Evolutionary conservation across 2,888 invertebrate genomes (phyloP).

Genomic region (Spicauda simplicius): DNA sequence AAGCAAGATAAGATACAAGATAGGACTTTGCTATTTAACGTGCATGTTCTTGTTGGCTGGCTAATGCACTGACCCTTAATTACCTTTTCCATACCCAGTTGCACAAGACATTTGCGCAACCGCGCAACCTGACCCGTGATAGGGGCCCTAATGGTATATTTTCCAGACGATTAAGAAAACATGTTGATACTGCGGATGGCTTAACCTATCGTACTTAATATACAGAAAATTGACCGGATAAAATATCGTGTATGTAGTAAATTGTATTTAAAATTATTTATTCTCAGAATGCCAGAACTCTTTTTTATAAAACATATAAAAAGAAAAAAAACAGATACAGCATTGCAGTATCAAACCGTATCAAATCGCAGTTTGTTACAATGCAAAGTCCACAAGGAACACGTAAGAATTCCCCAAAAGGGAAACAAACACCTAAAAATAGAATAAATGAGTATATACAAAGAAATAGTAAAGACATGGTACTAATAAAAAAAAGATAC

Average conservation of each 20-base stretch:
- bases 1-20: background rate
- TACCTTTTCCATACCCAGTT: conserved; percentile 17
- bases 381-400: too few species aligned
- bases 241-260: background rate
- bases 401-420: too few species aligned
- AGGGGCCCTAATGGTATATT: conserved; percentile 25
- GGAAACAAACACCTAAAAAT: too few species aligned
- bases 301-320: too few species aligned
- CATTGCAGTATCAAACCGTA: too few species aligned
- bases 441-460: too few species aligned
- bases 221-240: background rate
- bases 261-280: background rate
- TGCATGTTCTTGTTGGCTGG: conserved; percentile 6
- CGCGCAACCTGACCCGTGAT: conserved; percentile 19
- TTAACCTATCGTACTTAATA: background rate
- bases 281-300: too few species aligned
- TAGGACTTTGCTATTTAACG: background rate
- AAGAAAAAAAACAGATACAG: too few species aligned
- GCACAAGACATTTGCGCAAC: conserved; percentile 26
- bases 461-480: too few species aligned
- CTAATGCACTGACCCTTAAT: conserved; percentile 23
- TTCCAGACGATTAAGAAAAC: conserved; percentile 30
- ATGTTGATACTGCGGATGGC: conserved; percentile 3
- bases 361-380: too few species aligned
- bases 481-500: too few species aligned